phyloP scores from a whole-genome alignment of 2,888 invertebrate species.

The Rhimphoctona megacephalus region DNA sequence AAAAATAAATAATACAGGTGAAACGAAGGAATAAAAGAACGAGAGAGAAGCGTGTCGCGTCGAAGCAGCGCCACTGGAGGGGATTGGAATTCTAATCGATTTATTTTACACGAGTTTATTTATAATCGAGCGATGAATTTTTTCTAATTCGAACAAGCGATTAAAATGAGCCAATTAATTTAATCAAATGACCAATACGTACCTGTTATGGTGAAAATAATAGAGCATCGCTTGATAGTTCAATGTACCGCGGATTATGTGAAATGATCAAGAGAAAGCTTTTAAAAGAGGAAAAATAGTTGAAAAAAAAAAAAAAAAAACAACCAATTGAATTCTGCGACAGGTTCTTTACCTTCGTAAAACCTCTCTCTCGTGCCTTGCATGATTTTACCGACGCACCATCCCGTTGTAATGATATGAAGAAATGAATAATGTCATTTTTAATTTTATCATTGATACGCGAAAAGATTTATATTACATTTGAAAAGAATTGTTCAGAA shows the following conservation, averaged over 20 bases:
- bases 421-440: slow-evolving; percentile 72
- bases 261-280: slow-evolving; percentile 60
- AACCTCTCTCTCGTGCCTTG: slow-evolving; percentile 59
- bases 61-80: slow-evolving; percentile 73
- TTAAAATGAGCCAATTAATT: slow-evolving; percentile 17
- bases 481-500: too few relatives aligned
- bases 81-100: slow-evolving; percentile 67
- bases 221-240: slow-evolving; percentile 71
- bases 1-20: slow-evolving; percentile 50
- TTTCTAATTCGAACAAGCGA: neutral
- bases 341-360: slow-evolving; percentile 40
- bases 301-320: too few relatives aligned
- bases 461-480: too few relatives aligned
- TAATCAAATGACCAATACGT: slow-evolving; percentile 23
- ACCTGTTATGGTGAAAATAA: slow-evolving; percentile 31
- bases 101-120: slow-evolving; percentile 53
- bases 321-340: neutral
- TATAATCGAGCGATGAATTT: slow-evolving; percentile 64
- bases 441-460: slow-evolving; percentile 29
- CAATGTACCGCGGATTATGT: slow-evolving; percentile 69
- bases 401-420: slow-evolving; percentile 65
- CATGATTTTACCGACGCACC: slow-evolving; percentile 60
- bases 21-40: neutral
- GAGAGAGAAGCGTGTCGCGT: slow-evolving; percentile 69
- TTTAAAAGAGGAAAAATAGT: slow-evolving; percentile 43